A percentile compares a stretch with the other conserved stretches of the same genome.
phyloP scores from a whole-genome alignment of 1,140 invertebrate species.

The Mya arenaria region DNA sequence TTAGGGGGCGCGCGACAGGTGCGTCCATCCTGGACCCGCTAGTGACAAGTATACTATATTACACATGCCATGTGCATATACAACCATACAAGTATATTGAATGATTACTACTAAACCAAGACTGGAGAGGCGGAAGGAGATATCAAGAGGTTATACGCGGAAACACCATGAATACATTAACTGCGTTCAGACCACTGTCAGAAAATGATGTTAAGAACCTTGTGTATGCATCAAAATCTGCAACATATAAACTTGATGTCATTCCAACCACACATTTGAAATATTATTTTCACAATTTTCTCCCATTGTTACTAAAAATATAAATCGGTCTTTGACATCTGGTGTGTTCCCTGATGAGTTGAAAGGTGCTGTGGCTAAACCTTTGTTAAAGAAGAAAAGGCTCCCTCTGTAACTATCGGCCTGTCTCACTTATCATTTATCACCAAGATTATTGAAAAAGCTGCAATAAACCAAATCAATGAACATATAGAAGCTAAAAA shows the following conservation, averaged over 20 bases:
- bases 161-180: background rate
- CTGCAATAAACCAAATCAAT: conserved; percentile 6
- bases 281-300: background rate
- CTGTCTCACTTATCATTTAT: conserved; percentile 14
- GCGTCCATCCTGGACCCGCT: too few species aligned
- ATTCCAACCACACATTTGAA: background rate
- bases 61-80: too few species aligned
- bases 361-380: background rate
- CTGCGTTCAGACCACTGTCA: conserved; percentile 2
- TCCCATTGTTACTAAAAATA: conserved; percentile 7
- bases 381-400: conserved; percentile 34
- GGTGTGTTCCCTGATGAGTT: conserved; percentile 7
- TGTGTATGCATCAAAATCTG: background rate
- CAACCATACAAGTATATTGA: too few species aligned
- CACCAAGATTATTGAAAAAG: conserved; percentile 14
- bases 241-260: conserved; percentile 2
- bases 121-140: too few species aligned
- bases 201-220: conserved; percentile 29
- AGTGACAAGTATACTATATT: too few species aligned
- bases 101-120: too few species aligned
- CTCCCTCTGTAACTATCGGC: conserved; percentile 28
- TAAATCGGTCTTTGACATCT: background rate
- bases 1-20: too few species aligned
- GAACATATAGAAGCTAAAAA: conserved; percentile 7
- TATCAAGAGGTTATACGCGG: too few species aligned